Evolutionary conservation across 2,888 invertebrate species (phyloP), one percentile per base, ranked within the genome.

Genomic region (Phengaris alcon): DNA sequence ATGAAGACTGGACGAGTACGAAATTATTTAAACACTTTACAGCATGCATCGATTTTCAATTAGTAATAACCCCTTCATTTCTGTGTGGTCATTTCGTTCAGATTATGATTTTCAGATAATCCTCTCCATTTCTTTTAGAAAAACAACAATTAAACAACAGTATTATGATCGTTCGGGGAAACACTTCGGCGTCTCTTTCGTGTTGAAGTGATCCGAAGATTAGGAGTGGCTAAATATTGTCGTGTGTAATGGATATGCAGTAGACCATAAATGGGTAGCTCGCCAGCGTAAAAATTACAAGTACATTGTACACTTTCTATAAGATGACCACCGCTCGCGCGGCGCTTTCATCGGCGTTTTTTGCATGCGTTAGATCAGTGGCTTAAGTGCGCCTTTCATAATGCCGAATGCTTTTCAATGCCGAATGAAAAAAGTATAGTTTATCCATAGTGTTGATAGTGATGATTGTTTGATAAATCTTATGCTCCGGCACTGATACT

Each of bases 211-310:
- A 68, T 76, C 77, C 75, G 76, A 74, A 84, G 83, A 82, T 85
- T 82, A 84, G 84, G 85, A 83, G 76, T 80, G 87, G 89, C 86
- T 90, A 85, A 79, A 82, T 84, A 80, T 80, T 80, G 79, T 80
- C 79, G 76, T 81, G 77, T 90, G 92, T 90, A 92, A 92, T 90
- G 87, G 92, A 92, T 92, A 91, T 90, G 89, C 91, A 92, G 86
- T 88, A 89, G 91, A 89, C 90, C 92, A 90, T 88, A 90, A 88
- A 89, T 87, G 80, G 84, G 48, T 64, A 51, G 64, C 46, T 64
- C 35, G 64, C 46, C 51, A 15, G 46, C 12, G 44, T 74, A 22
- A n/a, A 35, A 35, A 57, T 7, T 59, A 46, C 51, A 48, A 35
- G 48, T 59, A 74, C 64, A 59, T 51, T 51, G 15, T 52, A 52